Percentiles rank a stretch among this genome's conserved stretches.
Conservation (phyloP, 2,888 invertebrate species). For the Ectropis crepuscularia region DNA sequence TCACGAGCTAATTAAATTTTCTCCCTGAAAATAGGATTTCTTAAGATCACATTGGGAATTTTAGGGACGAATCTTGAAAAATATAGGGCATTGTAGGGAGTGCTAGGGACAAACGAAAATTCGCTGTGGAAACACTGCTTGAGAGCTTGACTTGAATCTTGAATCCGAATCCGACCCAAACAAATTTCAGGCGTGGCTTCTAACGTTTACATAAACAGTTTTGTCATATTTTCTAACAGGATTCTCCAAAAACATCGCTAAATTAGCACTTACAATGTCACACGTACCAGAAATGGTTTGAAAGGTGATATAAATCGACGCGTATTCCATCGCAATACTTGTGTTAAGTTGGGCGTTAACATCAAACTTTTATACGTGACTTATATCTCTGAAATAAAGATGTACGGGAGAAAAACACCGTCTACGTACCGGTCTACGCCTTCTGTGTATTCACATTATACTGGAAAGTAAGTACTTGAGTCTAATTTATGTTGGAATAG, state of each 20-base stretch:
- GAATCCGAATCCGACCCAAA: slow-evolving; percentile 39
- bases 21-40: too few species aligned
- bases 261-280: slow-evolving; percentile 20
- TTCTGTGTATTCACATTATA: slow-evolving; percentile 95
- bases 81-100: too few species aligned
- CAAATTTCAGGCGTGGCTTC: slow-evolving; percentile 60
- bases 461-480: slow-evolving; percentile 84
- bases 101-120: too few species aligned
- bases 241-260: slow-evolving; percentile 18
- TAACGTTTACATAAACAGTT: slow-evolving; percentile 23
- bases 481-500: slow-evolving; percentile 3
- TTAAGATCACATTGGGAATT: too few species aligned
- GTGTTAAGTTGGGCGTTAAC: slow-evolving; percentile 49
- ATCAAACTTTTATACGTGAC: slow-evolving; percentile 20
- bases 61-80: too few species aligned
- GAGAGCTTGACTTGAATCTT: too few species aligned
- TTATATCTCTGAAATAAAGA: slow-evolving; percentile 48
- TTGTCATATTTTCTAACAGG: slow-evolving; percentile 22
- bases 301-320: slow-evolving; percentile 18
- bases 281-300: slow-evolving; percentile 21
- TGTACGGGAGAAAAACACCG: slow-evolving; percentile 92
- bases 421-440: slow-evolving; percentile 93
- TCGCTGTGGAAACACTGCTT: too few species aligned
- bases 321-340: slow-evolving; percentile 11
- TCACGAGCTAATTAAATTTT: too few species aligned